phyloP scores from a whole-genome alignment of 2,888 invertebrate species.

The Nowickia ferox region DNA sequence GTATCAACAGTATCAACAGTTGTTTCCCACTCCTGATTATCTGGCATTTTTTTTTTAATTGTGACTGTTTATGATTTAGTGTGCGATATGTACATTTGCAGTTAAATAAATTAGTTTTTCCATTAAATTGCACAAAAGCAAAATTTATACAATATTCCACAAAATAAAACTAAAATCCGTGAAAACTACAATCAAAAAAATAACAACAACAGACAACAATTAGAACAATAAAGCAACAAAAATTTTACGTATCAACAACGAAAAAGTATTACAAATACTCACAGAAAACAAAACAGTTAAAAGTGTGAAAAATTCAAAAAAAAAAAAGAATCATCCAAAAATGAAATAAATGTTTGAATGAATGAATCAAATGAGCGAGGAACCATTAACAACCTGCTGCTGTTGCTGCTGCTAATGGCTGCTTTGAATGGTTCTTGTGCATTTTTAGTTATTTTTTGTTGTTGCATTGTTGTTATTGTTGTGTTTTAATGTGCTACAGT shows the following conservation, averaged over 20 bases:
- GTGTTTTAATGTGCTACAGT: conserved; percentile 8
- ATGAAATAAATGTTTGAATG: conserved; percentile 57
- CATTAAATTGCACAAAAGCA: conserved; percentile 70
- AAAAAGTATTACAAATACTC: conserved; percentile 19
- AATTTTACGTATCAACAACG: conserved; percentile 5
- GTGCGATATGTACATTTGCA: neutral
- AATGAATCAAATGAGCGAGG: conserved; percentile 55
- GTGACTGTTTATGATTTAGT: too few relatives aligned
- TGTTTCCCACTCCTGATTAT: too few relatives aligned
- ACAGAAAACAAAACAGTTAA: conserved; percentile 25
- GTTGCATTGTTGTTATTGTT: neutral
- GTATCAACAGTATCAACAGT: too few relatives aligned
- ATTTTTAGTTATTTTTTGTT: conserved; percentile 27
- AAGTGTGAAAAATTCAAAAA: conserved; percentile 3
- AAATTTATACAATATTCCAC: conserved; percentile 60
- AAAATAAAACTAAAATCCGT: conserved; percentile 53
- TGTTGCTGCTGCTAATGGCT: conserved; percentile 65
- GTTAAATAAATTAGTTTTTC: conserved; percentile 71
- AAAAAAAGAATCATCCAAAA: conserved; percentile 29
- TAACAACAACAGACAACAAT: conserved; percentile 67
- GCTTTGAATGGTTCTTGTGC: conserved; percentile 51
- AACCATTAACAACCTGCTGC: conserved; percentile 63
- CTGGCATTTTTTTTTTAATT: too few relatives aligned
- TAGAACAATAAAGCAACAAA: conserved; percentile 59
- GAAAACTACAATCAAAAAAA: conserved; percentile 40